phyloP scores from a whole-genome alignment of 1,140 invertebrate species.

The Drosophila ficusphila region DNA sequence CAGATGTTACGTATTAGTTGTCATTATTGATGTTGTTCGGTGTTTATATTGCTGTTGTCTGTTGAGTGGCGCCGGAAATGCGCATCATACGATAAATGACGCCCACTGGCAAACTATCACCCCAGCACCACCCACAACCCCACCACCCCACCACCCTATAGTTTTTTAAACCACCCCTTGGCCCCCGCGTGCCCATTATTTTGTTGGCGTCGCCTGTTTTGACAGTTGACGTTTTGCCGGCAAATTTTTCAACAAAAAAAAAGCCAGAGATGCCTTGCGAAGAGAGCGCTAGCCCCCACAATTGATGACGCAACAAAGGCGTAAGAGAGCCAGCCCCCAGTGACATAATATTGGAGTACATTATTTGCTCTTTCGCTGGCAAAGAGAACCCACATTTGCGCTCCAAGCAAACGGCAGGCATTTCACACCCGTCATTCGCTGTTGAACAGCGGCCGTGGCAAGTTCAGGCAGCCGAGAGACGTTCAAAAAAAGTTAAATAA shows the following conservation, averaged over 20 bases:
- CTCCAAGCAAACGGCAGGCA: constrained; percentile 5
- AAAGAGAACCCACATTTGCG: constrained; percentile 2
- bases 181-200: constrained; percentile 2
- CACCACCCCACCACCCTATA: background rate
- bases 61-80: constrained; percentile 74
- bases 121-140: background rate
- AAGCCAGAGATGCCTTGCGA: constrained; percentile 9
- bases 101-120: constrained; percentile 22
- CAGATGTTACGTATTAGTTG: constrained; percentile 20
- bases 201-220: constrained; percentile 61
- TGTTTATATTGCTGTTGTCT: constrained; percentile 26
- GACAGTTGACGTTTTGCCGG: constrained; percentile 76
- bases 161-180: background rate
- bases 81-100: constrained; percentile 68
- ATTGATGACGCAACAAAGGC: constrained; percentile 49
- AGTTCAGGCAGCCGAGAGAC: constrained; percentile 55
- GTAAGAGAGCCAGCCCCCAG: constrained; percentile 18
- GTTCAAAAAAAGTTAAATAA: constrained; percentile 5
- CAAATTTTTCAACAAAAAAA: constrained; percentile 36
- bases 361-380: constrained; percentile 10
- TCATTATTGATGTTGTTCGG: constrained; percentile 5
- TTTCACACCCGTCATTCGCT: constrained; percentile 53
- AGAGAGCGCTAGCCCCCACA: constrained; percentile 10
- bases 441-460: constrained; percentile 71
- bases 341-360: constrained; percentile 41